Base-by-base conservation (phyloP, 2,888 invertebrate species). In the Drosophila merina region DNA sequence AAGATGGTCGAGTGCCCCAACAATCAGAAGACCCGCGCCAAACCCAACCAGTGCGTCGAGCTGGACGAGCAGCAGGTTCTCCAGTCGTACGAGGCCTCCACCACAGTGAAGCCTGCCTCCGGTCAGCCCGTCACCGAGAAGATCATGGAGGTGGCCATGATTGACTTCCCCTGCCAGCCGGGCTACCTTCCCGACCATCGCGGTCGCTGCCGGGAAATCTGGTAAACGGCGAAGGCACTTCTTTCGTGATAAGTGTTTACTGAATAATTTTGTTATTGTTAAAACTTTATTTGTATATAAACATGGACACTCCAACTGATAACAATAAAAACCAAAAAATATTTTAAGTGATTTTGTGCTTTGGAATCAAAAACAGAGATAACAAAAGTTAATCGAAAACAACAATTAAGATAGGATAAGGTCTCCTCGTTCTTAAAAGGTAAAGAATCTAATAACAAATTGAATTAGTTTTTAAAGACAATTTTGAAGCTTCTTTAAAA, bases 131-230 rank as follows among this genome's bases (percentile, higher is more conserved):
- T 47, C 6, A 14, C 57, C 9, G 72, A 70, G 42, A 68, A 72
- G 30, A 70, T 81, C 26, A 86, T 86, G 89, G 69, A 74, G 45
- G 89, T 91, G 7, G 89, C 90, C 52, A 88, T 91, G 88, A 90
- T 91, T 64, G 91, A 91, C 67, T 90, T 91, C 47, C 91, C 91
- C 42, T 91, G 91, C 57, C 89, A 90, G 63, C 89, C 91, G 0
- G 90, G 90, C 42, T 91, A 88, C 40, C 68, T 91, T 60, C 91
- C 91, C 54, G 91, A 91, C 63, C 83, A 84, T 44, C 88, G 88
- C 7, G 91, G 91, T 7, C 89, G 89, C 55, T 91, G 91, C 59
- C 89, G 91, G 45, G 89, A 89, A 69, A 86, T 91, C 14, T 90
- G 89, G 89, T 89, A 57, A 47, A 31, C 12, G 31, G 38, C 8